phyloP scores from a whole-genome alignment of 1,140 invertebrate genomes.

The Lepidurus arcticus region DNA sequence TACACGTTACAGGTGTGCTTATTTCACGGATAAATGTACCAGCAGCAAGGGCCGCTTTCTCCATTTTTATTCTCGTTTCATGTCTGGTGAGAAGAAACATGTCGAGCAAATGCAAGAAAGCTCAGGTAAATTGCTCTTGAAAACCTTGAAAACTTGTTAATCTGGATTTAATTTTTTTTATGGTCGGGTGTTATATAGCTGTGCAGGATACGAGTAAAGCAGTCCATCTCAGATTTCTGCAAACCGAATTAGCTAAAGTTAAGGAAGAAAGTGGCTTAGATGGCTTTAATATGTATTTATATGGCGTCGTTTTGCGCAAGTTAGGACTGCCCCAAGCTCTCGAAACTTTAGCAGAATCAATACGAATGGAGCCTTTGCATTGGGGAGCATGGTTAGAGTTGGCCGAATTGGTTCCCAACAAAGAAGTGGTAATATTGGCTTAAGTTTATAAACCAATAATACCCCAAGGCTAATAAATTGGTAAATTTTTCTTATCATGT shows the following conservation, averaged over 20 bases:
- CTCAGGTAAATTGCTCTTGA: constrained; percentile 48
- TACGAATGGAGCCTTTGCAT: constrained; percentile 69
- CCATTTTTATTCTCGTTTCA: constrained; percentile 75
- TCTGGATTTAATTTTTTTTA: constrained; percentile 30
- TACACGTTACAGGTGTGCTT: constrained; percentile 58
- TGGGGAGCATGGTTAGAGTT: constrained; percentile 94
- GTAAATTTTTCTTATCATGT: constrained; percentile 28
- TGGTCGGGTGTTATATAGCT: constrained; percentile 52
- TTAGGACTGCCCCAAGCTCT: constrained; percentile 65
- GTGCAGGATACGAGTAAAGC: constrained; percentile 48
- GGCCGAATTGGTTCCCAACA: constrained; percentile 74
- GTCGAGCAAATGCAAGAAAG: constrained; percentile 74
- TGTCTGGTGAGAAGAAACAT: constrained; percentile 81
- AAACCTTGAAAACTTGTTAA: constrained; percentile 29
- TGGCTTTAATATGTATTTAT: constrained; percentile 67
- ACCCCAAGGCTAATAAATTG: constrained; percentile 32
- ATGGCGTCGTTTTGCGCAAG: constrained; percentile 85
- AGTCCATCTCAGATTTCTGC: constrained; percentile 27
- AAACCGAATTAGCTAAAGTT: neutral
- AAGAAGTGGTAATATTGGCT: constrained; percentile 50
- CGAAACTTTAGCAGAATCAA: constrained; percentile 69
- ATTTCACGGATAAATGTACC: constrained; percentile 66
- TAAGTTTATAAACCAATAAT: constrained; percentile 2
- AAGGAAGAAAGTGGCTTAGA: constrained; percentile 23
- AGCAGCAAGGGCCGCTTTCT: constrained; percentile 67